These are phyloP conservation scores for Troilus luridus DNA, from an alignment of 2,888 invertebrate species.

Conservation along the genomic window DNA sequence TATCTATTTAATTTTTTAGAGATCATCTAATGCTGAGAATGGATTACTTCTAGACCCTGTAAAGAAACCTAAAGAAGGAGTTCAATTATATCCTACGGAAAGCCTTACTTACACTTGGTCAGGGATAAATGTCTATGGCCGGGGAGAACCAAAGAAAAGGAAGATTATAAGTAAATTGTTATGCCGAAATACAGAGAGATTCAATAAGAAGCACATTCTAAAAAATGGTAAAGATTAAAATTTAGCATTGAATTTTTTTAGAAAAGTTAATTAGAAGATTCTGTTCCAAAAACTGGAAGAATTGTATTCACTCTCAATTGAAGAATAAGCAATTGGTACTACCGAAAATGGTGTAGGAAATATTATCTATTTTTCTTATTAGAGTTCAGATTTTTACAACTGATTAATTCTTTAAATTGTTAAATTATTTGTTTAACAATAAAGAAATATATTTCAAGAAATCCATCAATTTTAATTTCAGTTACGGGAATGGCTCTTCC, in stretches of 20 bases:
- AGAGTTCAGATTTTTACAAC: not conserved
- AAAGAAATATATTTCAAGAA: not conserved
- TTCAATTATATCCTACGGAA: slow-evolving; percentile 60
- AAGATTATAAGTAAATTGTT: slow-evolving; percentile 56
- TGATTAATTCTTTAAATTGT: not conserved
- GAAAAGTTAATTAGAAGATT: not conserved
- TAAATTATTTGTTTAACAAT: not conserved
- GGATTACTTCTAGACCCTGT: not conserved
- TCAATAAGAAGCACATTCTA: slow-evolving; percentile 77
- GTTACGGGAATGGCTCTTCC: slow-evolving; percentile 88
- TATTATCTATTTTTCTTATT: not conserved
- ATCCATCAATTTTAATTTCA: slow-evolving; percentile 67
- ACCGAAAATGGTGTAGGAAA: not conserved
- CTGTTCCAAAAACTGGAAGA: not conserved
- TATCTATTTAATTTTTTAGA: not conserved
- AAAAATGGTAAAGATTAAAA: slow-evolving; percentile 75
- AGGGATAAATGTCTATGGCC: slow-evolving; percentile 79
- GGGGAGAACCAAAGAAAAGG: slow-evolving; percentile 67
- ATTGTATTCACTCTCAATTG: not conserved
- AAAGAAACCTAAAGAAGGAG: slow-evolving; percentile 14
- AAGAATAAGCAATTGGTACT: not conserved
- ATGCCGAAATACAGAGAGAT: slow-evolving; percentile 49
- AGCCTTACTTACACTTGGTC: slow-evolving; percentile 79
- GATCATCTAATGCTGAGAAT: not conserved
- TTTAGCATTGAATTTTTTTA: not conserved